Conservation (phyloP, 2,888 invertebrate species). For the Augochlorella aurata region DNA sequence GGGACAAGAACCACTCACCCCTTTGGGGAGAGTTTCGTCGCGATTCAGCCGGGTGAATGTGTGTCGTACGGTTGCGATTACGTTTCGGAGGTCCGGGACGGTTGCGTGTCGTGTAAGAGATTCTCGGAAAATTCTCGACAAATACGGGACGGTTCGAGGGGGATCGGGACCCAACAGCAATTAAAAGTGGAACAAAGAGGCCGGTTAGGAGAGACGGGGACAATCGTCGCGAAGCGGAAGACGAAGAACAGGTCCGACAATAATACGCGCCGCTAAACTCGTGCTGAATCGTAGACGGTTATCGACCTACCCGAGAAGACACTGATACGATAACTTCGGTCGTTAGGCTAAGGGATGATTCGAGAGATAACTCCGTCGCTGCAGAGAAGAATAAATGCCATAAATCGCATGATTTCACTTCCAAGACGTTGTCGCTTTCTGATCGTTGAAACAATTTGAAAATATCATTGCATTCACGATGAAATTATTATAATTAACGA, state of each 20-base stretch:
- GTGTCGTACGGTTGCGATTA: slow-evolving; percentile 33
- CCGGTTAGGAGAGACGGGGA: slow-evolving; percentile 27
- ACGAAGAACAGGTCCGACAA: slow-evolving; percentile 20
- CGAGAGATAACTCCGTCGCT: too few relatives aligned
- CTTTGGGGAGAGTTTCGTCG: slow-evolving; percentile 7
- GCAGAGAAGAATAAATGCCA: too few relatives aligned
- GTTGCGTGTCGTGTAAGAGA: not conserved
- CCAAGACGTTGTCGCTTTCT: too few relatives aligned
- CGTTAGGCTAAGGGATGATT: not conserved
- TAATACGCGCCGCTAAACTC: slow-evolving; percentile 39
- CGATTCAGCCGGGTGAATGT: slow-evolving; percentile 36
- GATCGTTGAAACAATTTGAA: too few relatives aligned
- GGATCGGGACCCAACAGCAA: slow-evolving; percentile 50
- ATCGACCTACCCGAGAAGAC: not conserved
- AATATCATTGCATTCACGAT: too few relatives aligned
- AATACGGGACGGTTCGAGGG: slow-evolving; percentile 33
- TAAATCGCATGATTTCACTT: too few relatives aligned
- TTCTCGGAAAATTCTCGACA: slow-evolving; percentile 31
- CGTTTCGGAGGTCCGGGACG: not conserved
- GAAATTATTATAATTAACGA: too few relatives aligned
- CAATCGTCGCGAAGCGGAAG: slow-evolving; percentile 22
- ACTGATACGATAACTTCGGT: not conserved
- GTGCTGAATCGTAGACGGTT: slow-evolving; percentile 36
- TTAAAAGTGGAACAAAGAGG: slow-evolving; percentile 54
- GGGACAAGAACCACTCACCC: slow-evolving; percentile 13